These are phyloP conservation scores for Hydrotaea cyrtoneurina DNA, from an alignment of 2,888 invertebrate genomes.

Conservation along the genomic window DNA sequence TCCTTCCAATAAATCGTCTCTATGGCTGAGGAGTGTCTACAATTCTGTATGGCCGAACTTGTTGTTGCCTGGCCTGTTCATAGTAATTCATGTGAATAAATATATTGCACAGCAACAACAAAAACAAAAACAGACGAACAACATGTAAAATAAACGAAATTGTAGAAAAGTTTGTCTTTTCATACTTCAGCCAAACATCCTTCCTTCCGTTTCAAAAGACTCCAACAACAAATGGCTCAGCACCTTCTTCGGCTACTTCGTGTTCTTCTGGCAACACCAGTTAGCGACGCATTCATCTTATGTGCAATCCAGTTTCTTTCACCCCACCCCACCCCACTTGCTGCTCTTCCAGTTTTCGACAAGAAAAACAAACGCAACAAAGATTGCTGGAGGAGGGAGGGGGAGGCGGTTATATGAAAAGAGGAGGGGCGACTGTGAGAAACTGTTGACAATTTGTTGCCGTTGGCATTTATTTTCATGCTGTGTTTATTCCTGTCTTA, in stretches of 20 bases:
- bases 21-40: no score
- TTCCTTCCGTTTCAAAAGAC: constrained; percentile 20
- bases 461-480: constrained; percentile 48
- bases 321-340: background rate
- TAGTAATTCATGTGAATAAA: constrained; percentile 66
- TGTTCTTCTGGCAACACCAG: background rate
- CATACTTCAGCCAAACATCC: constrained; percentile 50
- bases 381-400: no score
- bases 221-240: no score
- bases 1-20: no score
- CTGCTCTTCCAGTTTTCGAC: background rate
- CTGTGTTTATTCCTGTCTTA: constrained; percentile 38
- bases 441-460: constrained; percentile 59
- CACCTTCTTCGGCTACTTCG: no score
- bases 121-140: constrained; percentile 14
- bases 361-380: background rate
- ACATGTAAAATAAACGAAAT: constrained; percentile 64
- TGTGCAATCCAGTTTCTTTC: background rate
- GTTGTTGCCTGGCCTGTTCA: constrained; percentile 44
- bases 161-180: constrained; percentile 55
- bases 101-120: constrained; percentile 38
- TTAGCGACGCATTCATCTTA: background rate
- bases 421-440: no score
- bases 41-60: no score
- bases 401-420: background rate